Evolutionary conservation across 2,113 vertebrate genomes (phyloP).

Genomic region (Apus apus): DNA sequence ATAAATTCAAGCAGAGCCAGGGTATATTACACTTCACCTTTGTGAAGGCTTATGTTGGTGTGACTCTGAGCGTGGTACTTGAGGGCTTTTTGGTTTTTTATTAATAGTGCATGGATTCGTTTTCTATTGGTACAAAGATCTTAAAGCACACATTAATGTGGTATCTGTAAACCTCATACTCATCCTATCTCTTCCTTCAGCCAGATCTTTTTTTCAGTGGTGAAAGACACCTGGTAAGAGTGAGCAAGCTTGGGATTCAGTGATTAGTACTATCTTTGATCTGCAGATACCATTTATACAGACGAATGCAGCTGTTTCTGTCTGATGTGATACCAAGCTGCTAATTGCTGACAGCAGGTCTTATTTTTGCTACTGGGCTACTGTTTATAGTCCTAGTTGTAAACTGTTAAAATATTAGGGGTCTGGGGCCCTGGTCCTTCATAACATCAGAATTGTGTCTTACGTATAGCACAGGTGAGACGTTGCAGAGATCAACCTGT

Average conservation of each 20-base stretch:
- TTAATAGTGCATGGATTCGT: not conserved
- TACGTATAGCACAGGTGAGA: not conserved
- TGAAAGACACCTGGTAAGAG: not conserved
- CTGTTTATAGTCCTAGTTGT: not conserved
- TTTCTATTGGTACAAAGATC: not conserved
- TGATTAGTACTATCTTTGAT: not conserved
- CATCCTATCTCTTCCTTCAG: not conserved
- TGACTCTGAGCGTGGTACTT: not conserved
- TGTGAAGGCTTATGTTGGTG: not conserved
- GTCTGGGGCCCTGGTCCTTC: not conserved
- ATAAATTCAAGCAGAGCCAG: not conserved
- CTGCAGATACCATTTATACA: not conserved
- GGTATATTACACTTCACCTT: not conserved
- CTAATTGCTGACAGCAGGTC: not conserved
- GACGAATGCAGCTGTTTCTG: not conserved
- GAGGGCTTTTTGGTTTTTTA: not conserved
- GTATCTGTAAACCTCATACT: not conserved
- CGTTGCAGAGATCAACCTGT: not conserved
- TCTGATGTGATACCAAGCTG: not conserved
- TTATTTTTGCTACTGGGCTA: not conserved
- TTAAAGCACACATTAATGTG: not conserved
- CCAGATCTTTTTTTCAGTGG: not conserved
- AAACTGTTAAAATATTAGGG: not conserved
- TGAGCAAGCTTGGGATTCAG: not conserved
- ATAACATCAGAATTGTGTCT: not conserved